Percentiles rank a stretch among this genome's conserved stretches.
phyloP scores from a whole-genome alignment of 2,113 vertebrate genomes.

The Pseudolaguvia tuberculata region DNA sequence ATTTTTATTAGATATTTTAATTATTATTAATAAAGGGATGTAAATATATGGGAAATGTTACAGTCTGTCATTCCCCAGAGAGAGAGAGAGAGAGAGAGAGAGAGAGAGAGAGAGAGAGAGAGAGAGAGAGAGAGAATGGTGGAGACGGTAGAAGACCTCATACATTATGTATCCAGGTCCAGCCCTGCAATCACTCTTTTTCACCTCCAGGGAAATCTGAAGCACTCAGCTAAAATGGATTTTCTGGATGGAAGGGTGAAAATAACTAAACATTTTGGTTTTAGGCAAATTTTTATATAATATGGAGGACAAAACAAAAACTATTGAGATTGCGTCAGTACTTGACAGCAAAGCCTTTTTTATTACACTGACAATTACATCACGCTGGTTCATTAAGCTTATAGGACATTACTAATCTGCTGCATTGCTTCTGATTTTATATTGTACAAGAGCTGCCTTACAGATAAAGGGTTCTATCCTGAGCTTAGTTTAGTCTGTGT shows the following conservation, averaged over 20 bases:
- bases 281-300: slow-evolving; percentile 37
- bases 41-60: too few relatives aligned
- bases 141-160: slow-evolving; percentile 37
- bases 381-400: slow-evolving; percentile 16
- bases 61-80: too few relatives aligned
- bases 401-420: slow-evolving; percentile 13
- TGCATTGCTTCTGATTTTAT: slow-evolving; percentile 12
- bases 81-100: too few relatives aligned
- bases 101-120: slow-evolving; percentile 16
- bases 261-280: slow-evolving; percentile 45
- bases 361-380: slow-evolving; percentile 30
- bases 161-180: slow-evolving; percentile 49
- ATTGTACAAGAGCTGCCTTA: neutral
- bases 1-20: too few relatives aligned
- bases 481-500: neutral
- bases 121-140: slow-evolving; percentile 6
- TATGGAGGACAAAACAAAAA: slow-evolving; percentile 1
- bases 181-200: slow-evolving; percentile 43
- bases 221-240: slow-evolving; percentile 44
- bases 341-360: neutral
- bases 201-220: slow-evolving; percentile 45
- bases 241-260: slow-evolving; percentile 35
- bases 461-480: neutral
- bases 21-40: too few relatives aligned
- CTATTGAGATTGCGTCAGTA: neutral